These are phyloP conservation scores for Metellina segmentata DNA, from an alignment of 2,888 invertebrate genomes.

Conservation along the genomic window DNA sequence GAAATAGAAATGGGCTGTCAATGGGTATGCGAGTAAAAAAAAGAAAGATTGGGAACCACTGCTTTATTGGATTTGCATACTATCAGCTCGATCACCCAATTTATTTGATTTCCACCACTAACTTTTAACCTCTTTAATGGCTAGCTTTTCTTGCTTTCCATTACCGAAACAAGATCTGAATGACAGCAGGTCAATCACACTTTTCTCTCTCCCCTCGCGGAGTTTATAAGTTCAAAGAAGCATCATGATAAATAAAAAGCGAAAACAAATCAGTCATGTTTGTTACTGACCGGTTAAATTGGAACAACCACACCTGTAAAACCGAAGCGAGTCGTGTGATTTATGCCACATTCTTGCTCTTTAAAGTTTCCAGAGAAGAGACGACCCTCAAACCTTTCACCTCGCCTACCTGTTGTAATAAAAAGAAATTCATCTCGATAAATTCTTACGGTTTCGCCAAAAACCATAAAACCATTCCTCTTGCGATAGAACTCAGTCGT, in stretches of 20 bases:
- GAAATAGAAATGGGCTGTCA: no score
- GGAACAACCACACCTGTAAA: conserved; percentile 72
- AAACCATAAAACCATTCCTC: conserved; percentile 65
- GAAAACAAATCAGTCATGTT: conserved; percentile 60
- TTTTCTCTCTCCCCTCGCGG: background rate
- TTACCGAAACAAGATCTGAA: background rate
- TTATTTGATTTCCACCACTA: no score
- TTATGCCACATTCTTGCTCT: conserved; percentile 62
- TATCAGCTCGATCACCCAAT: no score
- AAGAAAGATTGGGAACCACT: background rate
- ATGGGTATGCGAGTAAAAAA: no score
- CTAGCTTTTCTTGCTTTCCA: background rate
- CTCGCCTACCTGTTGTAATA: conserved; percentile 49
- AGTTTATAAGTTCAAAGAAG: conserved; percentile 54
- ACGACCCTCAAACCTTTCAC: conserved; percentile 73
- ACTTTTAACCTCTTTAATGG: conserved; percentile 5
- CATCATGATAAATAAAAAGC: conserved; percentile 54
- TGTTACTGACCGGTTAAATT: conserved; percentile 66
- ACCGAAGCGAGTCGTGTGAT: conserved; percentile 53
- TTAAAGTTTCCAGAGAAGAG: conserved; percentile 35
- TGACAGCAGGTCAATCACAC: conserved; percentile 31
- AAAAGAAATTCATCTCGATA: conserved; percentile 68
- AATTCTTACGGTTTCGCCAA: conserved; percentile 65
- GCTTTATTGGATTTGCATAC: no score
- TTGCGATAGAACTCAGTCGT: conserved; percentile 56